Evolutionary conservation across 2,888 invertebrate species (phyloP), one percentile per base, ranked within the genome.

Genomic region (Scaeva pyrastri): DNA sequence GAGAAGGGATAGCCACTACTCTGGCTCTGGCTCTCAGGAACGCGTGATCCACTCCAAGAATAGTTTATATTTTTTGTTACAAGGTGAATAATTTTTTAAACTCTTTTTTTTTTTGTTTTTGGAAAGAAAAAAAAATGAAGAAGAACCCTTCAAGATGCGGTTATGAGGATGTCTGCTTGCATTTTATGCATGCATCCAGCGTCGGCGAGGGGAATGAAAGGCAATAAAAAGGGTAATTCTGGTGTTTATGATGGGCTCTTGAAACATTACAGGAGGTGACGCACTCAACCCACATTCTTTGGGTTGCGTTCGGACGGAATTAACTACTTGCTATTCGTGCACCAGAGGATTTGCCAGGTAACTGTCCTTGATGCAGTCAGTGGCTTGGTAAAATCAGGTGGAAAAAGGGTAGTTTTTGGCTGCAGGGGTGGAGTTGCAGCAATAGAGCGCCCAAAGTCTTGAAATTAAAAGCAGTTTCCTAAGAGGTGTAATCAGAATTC

Each of bases 121-220:
- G 1, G 8, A 21, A n/a, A n/a, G n/a, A n/a, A n/a, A n/a, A n/a
- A n/a, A 68, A 81, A 80, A 75, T 80, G 75, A 80, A 81, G 85
- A 85, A 81, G 85, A 76, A 62, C 76, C 76, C 75, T 85, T 85
- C 80, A 81, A 76, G 76, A 85, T 70, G 71, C 80, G 84, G 71
- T 84, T 79, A 84, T 76, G 75, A 80, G 80, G 60, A 85, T 68
- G 68, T 76, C 76, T 68, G 68, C 71, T 14, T 41, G 31, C 19
- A 26, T 11, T n/a, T 5, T n/a, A 21, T n/a, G 16, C 16, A 11
- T 21, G 36, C 16, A 0, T 12, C 31, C 39, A 7, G 39, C n/a
- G n/a, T n/a, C n/a, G n/a, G n/a, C n/a, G n/a, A n/a, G 26, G 55
- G 11, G 12, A 41, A 23, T 26, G 8, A 72, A 45, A 26, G 12